phyloP scores from a whole-genome alignment of 2,888 invertebrate species.

The Eupelmus urozonus region DNA sequence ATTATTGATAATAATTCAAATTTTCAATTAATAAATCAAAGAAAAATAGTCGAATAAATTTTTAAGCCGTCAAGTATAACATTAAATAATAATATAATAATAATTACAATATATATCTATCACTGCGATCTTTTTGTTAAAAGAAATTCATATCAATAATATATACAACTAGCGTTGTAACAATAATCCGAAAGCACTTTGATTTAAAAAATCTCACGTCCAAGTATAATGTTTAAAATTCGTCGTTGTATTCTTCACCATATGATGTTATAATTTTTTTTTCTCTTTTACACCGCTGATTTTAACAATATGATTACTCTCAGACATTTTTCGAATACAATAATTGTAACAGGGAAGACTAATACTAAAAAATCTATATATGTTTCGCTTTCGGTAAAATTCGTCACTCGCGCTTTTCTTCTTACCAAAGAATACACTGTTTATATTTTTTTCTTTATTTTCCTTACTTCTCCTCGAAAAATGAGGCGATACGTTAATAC shows the following conservation, averaged over 20 bases:
- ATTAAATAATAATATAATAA: constrained; percentile 47
- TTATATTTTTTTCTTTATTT: too few species aligned
- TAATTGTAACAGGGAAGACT: constrained; percentile 70
- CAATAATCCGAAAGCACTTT: constrained; percentile 47
- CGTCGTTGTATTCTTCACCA: constrained; percentile 59
- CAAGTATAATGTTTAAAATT: constrained; percentile 57
- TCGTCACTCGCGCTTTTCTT: constrained; percentile 13
- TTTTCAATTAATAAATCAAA: constrained; percentile 3
- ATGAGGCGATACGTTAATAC: constrained; percentile 52
- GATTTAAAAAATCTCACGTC: constrained; percentile 29
- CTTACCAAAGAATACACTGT: constrained; percentile 46
- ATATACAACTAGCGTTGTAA: constrained; percentile 54
- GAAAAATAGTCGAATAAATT: constrained; percentile 29
- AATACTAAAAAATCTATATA: constrained; percentile 62
- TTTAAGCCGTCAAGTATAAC: constrained; percentile 40
- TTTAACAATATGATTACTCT: constrained; percentile 55
- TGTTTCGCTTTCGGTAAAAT: constrained; percentile 41
- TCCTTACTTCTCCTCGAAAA: constrained; percentile 37
- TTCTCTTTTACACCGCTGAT: constrained; percentile 38
- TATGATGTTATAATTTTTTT: constrained; percentile 42
- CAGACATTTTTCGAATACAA: constrained; percentile 52
- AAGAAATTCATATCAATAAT: constrained; percentile 50
- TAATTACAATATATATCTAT: constrained; percentile 49
- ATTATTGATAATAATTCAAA: too few species aligned
- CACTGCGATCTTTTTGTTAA: constrained; percentile 41